Conservation (phyloP, 2,888 invertebrate species). For the Agrotis puta region DNA sequence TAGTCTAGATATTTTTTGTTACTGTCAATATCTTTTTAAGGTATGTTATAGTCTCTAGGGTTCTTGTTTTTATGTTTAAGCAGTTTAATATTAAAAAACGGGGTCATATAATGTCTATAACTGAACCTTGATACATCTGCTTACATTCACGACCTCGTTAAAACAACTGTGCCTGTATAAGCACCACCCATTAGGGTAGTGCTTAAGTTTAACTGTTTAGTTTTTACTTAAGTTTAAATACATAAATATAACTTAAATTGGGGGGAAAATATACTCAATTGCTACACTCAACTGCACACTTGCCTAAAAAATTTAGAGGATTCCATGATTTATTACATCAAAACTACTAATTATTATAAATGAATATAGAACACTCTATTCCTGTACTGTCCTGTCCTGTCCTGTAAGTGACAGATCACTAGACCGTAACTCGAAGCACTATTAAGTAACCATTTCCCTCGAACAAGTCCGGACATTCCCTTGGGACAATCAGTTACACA, state of each 20-base stretch:
- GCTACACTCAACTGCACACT: no score
- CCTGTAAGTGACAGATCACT: slow-evolving; percentile 55
- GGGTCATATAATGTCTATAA: no score
- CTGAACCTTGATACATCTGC: no score
- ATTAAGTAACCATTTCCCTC: slow-evolving; percentile 55
- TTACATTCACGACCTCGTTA: no score
- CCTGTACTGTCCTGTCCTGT: slow-evolving; percentile 13
- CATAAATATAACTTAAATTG: no score
- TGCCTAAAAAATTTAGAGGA: neutral
- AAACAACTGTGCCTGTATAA: no score
- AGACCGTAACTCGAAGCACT: slow-evolving; percentile 46
- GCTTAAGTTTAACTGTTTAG: no score
- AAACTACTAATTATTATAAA: slow-evolving; percentile 22
- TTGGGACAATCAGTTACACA: slow-evolving; percentile 50
- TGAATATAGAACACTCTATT: slow-evolving; percentile 40
- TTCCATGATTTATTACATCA: neutral
- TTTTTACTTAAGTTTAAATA: no score
- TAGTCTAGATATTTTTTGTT: slow-evolving; percentile 36
- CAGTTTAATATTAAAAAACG: neutral
- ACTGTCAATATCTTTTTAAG: slow-evolving; percentile 28
- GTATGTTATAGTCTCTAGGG: neutral
- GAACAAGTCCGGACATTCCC: slow-evolving; percentile 42
- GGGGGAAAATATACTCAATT: no score
- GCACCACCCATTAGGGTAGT: no score
- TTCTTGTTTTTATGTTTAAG: no score